These are phyloP conservation scores for Sebastes hubbsi DNA, from an alignment of 2,797 vertebrate genomes.

Conservation along the genomic window DNA sequence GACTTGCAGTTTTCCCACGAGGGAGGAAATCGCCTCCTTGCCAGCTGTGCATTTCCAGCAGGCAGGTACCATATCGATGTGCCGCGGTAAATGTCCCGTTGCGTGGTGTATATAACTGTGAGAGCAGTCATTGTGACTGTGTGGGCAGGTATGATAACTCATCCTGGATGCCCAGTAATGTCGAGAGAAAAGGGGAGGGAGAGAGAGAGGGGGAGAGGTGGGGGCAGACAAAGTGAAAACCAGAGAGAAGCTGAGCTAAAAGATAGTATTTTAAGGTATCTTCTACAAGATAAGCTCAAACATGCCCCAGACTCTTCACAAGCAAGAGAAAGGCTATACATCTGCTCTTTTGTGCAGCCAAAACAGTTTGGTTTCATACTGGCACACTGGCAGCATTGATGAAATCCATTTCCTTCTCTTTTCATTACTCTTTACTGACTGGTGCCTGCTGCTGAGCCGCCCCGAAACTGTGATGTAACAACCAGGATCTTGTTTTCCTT, in stretches of 20 bases:
- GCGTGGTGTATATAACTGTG: conserved; percentile 30
- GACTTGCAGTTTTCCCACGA: conserved; percentile 54
- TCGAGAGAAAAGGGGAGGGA: neutral
- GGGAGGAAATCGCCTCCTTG: conserved; percentile 45
- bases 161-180: conserved; percentile 25
- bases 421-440: conserved; percentile 47
- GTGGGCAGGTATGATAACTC: conserved; percentile 49
- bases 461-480: conserved; percentile 38
- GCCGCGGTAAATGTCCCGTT: conserved; percentile 25
- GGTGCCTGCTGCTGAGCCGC: conserved; percentile 31
- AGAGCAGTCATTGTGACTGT: conserved; percentile 25
- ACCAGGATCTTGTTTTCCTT: conserved; percentile 28
- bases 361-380: conserved; percentile 39
- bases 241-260: conserved; percentile 28
- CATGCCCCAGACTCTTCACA: conserved; percentile 29
- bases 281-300: conserved; percentile 46
- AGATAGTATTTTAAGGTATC: conserved; percentile 31
- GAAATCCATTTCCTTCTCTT: conserved; percentile 48
- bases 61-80: conserved; percentile 33
- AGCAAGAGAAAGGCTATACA: conserved; percentile 50
- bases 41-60: conserved; percentile 56
- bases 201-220: neutral
- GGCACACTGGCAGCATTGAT: conserved; percentile 38
- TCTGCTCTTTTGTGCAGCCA: conserved; percentile 54
- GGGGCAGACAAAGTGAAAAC: conserved; percentile 22